These are phyloP conservation scores for Lacerta bilineata DNA, from an alignment of 2,797 vertebrate genomes.

Conservation along the genomic window DNA sequence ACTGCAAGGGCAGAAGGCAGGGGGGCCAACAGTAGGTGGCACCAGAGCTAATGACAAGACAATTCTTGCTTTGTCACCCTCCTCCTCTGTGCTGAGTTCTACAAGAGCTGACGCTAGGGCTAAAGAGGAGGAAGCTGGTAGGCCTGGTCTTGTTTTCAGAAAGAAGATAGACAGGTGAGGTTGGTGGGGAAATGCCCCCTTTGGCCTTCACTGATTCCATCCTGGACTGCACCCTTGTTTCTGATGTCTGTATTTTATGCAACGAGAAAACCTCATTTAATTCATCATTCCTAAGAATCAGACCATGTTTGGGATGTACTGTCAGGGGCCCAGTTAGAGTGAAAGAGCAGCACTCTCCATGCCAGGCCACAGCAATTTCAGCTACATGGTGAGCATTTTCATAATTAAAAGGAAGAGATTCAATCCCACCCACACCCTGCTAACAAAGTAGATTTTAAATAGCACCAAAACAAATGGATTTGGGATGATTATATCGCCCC, in stretches of 20 bases:
- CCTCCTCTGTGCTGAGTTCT: too few relatives aligned
- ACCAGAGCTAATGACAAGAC: too few relatives aligned
- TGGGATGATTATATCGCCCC: constrained; percentile 57
- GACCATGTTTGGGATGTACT: background rate
- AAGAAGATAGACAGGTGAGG: too few relatives aligned
- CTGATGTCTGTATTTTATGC: background rate
- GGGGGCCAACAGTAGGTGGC: too few relatives aligned
- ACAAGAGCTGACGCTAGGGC: too few relatives aligned
- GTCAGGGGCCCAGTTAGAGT: background rate
- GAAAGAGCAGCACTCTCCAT: background rate
- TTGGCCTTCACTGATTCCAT: background rate
- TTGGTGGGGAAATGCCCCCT: too few relatives aligned
- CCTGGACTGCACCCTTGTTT: background rate
- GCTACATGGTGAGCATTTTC: constrained; percentile 45
- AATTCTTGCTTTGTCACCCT: too few relatives aligned
- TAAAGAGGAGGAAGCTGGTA: too few relatives aligned
- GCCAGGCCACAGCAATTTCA: background rate
- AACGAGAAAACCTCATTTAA: background rate
- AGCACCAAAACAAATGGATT: constrained; percentile 58
- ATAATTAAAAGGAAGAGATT: constrained; percentile 53
- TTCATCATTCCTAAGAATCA: background rate
- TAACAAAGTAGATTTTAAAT: constrained; percentile 57
- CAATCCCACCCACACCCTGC: constrained; percentile 53
- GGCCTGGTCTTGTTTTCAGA: too few relatives aligned
- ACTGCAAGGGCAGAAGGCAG: too few relatives aligned